A percentile compares a stretch with the other conserved stretches of the same genome.
These are phyloP conservation scores for Ophthalmolycus amberensis DNA, from an alignment of 2,113 vertebrate species.

Conservation along the genomic window DNA sequence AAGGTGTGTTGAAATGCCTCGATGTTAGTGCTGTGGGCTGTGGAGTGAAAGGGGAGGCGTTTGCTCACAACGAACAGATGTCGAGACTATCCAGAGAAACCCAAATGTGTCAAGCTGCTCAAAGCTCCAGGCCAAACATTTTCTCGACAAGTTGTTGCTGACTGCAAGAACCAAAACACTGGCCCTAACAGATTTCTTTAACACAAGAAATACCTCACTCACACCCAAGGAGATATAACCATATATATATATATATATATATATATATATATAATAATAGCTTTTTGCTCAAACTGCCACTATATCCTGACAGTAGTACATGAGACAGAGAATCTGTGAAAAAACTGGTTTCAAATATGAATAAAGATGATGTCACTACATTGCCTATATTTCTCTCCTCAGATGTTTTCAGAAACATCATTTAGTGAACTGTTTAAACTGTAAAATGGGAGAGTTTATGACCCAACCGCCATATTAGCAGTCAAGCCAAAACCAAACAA, in stretches of 20 bases:
- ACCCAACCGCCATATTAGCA: too few relatives aligned
- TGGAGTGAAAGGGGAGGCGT: slow-evolving; percentile 2
- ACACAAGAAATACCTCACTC: not conserved
- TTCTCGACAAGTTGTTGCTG: not conserved
- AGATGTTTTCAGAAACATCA: not conserved
- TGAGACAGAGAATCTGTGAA: not conserved
- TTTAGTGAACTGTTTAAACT: too few relatives aligned
- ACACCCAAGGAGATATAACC: not conserved
- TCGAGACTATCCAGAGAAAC: slow-evolving; percentile 6
- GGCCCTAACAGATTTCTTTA: not conserved
- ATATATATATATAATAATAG: not conserved
- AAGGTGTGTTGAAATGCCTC: slow-evolving; percentile 36
- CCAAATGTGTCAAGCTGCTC: slow-evolving; percentile 15
- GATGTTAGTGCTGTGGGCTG: slow-evolving; percentile 16
- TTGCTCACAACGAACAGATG: slow-evolving; percentile 9
- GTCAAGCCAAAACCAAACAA: not conserved
- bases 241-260: not conserved
- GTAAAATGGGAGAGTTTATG: not conserved
- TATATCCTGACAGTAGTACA: not conserved
- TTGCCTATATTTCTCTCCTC: not conserved
- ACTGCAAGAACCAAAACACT: slow-evolving; percentile 7
- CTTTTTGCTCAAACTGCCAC: not conserved
- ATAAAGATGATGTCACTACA: not conserved
- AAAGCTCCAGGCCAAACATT: slow-evolving; percentile 5
- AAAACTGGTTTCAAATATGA: not conserved